phyloP scores from a whole-genome alignment of 1,140 invertebrate species.

The Diorhabda elongata region DNA sequence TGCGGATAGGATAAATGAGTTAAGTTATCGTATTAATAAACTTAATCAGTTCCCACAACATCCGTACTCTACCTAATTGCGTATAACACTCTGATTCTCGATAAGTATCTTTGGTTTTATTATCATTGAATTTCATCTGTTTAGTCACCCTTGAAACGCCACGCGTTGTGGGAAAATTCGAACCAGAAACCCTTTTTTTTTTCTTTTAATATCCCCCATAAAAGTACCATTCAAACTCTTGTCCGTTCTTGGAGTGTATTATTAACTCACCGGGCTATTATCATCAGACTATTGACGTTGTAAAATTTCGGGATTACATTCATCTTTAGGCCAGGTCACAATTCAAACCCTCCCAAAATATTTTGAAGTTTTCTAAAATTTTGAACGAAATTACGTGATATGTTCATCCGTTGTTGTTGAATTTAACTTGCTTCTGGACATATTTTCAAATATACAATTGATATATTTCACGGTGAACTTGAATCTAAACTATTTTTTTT shows the following conservation, averaged over 20 bases:
- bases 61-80: background rate
- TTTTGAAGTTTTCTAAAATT: too few species aligned
- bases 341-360: too few species aligned
- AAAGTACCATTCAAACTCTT: background rate
- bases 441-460: too few species aligned
- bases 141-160: slow-evolving; percentile 7
- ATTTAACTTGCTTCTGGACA: too few species aligned
- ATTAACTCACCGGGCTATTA: background rate
- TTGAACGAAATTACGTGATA: too few species aligned
- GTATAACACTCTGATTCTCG: background rate
- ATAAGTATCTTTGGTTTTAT: slow-evolving; percentile 7
- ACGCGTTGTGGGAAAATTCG: slow-evolving; percentile 11
- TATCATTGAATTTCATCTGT: background rate
- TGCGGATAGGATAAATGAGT: too few species aligned
- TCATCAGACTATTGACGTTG: slow-evolving; percentile 7
- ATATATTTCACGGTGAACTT: too few species aligned
- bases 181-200: slow-evolving; percentile 6
- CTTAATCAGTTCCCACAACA: slow-evolving; percentile 8
- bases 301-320: background rate
- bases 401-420: too few species aligned
- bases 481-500: too few species aligned
- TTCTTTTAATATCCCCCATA: slow-evolving; percentile 2
- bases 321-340: too few species aligned
- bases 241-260: background rate
- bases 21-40: too few species aligned